These are phyloP conservation scores for Corynorhinus townsendii DNA, from an alignment of 2,113 vertebrate species.

Conservation along the genomic window DNA sequence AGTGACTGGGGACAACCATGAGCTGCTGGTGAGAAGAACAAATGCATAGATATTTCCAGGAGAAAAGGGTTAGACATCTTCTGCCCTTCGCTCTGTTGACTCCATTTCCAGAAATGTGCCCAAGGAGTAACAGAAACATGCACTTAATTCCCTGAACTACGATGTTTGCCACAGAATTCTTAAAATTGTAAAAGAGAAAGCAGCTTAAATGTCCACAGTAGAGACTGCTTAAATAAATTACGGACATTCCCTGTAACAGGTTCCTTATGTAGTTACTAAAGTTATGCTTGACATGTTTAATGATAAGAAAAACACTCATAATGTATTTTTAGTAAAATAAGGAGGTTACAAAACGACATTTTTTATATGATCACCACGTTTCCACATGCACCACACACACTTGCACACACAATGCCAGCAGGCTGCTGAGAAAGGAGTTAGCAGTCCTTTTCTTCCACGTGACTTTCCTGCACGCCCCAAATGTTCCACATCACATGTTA, in stretches of 20 bases:
- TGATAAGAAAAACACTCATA: constrained; percentile 39
- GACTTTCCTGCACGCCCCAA: not conserved
- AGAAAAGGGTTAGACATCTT: not conserved
- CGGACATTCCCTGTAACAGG: not conserved
- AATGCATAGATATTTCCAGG: not conserved
- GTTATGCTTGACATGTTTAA: constrained; percentile 32
- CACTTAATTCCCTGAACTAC: not conserved
- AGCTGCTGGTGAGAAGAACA: not conserved
- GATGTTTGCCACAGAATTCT: not conserved
- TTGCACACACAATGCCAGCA: not conserved
- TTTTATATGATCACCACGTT: not conserved
- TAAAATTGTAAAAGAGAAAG: not conserved
- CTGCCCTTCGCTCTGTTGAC: not conserved
- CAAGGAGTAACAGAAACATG: not conserved
- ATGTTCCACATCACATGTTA: not conserved
- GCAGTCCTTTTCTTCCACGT: not conserved
- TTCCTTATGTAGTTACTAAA: not conserved
- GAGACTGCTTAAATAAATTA: not conserved
- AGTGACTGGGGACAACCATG: not conserved
- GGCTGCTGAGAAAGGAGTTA: not conserved
- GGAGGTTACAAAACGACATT: constrained; percentile 19
- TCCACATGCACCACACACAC: not conserved
- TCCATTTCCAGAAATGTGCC: not conserved
- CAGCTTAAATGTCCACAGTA: not conserved
- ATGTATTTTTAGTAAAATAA: constrained; percentile 45